Evolutionary conservation across 2,797 vertebrate genomes (phyloP), one percentile per base, ranked within the genome.

Genomic region (Perodicticus potto): DNA sequence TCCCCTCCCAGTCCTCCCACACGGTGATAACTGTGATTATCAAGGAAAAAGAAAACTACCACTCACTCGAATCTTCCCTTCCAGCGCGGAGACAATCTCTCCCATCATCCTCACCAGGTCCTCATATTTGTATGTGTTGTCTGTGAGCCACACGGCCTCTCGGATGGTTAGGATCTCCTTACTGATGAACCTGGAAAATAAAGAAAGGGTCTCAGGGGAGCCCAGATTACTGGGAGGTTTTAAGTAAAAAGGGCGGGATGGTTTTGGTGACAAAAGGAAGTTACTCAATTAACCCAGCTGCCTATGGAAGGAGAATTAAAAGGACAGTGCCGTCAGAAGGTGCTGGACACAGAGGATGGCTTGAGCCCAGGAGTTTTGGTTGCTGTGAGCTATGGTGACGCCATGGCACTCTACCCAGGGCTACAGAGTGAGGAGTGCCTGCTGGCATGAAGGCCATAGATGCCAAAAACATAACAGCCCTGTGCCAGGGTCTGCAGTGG

Each of bases 41-140:
- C 27, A 53, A 55, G 70, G 40, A 45, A 76, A 63, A 32, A 17
- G 14, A 16, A 22, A 78, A 7, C 0, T 1, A 10, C 61, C 11
- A 95, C 99, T 98, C 97, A 99, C 99, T 97, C 99, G 98, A 97
- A 99, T 99, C 97, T 98, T 99, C 59, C 99, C 99, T 91, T 99
- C 98, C 84, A 99, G 98, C 67, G 99, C 99, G 45, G 99, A 99
- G 92, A 99, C 98, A 2, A 99, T 99, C 97, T 99, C 99, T 0
- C 99, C 99, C 99, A 99, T 99, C 99, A 99, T 99, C 91, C 99
- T 99, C 63, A 99, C 99, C 96, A 99, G 97, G 97, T 99, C 99
- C 92, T 99, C 99, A 3, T 99, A 99, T 97, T 99, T 99, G 98
- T 99, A 99, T 0, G 99, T 99, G 98, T 99, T 99, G 98, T 99